Base-by-base conservation (phyloP, 2,888 invertebrate species). In the Cerastis leucographa region DNA sequence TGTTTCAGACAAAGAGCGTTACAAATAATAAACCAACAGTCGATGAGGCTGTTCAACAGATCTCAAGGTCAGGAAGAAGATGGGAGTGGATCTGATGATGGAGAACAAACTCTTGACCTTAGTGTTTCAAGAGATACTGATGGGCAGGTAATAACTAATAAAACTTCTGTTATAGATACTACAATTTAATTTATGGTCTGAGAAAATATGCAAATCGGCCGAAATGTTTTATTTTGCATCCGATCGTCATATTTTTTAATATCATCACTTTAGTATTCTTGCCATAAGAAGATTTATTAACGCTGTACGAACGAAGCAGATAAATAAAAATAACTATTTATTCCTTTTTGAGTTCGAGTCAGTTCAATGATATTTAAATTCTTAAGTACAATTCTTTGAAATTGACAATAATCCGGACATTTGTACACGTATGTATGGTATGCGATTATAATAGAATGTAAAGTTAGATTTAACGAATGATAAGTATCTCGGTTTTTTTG, bases 91-190 rank as follows among this genome's bases (percentile, higher is more conserved):
- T 97, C 97, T 87, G 97, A 97, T 87, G 97, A 97, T 89, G 97
- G 97, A 86, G 97, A 97, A 44, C 96, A 97, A 85, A 97, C 97
- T 71, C 91, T 97, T 54, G 97, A 97, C 84, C 90, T 97, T 4
- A 97, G 97, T 78, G 94, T 97, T 0, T 96, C 97, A 3, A 96
- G 97, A 85, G 97, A 97, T 84, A 93, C 93, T 29, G 97, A 97
- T 89, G 96, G 96, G 85, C 97, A 97, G 94, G 97, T 97, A 91
- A 89, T 1, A 5, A 35, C 25, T 75, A 65, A 74, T 82, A 64
- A 64, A 64, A 42, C 42, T 25, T 42, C n/a, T 64, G 42, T 42
- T 64, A 12, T 29, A 71, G 72, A 61, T 19, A 54, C 29, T 14
- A 65, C 62, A 76, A 11, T 56, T 71, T 29, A 46, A 66, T 46